phyloP scores from a whole-genome alignment of 2,113 vertebrate genomes.

The Mustelus asterias region DNA sequence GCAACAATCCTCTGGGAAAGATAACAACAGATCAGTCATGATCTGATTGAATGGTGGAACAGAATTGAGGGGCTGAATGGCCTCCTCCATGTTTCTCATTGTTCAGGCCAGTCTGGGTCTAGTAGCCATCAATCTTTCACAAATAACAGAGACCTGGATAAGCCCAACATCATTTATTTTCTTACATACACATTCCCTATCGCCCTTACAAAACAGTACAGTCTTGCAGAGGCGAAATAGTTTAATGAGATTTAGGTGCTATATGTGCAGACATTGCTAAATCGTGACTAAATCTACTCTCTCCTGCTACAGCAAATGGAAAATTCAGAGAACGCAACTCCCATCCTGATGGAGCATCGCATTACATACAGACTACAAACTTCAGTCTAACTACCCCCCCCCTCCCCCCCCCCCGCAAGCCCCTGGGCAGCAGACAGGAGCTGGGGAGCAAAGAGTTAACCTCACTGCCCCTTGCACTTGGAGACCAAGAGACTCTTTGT shows the following conservation, averaged over 20 bases:
- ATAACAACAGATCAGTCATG: neutral
- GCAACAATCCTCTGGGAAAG: neutral
- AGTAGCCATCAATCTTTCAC: neutral
- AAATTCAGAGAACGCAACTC: constrained; percentile 76
- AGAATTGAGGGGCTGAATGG: neutral
- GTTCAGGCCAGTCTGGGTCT: neutral
- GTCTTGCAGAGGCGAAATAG: constrained; percentile 89
- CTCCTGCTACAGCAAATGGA: constrained; percentile 76
- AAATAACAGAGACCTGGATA: neutral
- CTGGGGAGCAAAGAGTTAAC: constrained; percentile 24
- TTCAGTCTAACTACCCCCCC: constrained; percentile 43
- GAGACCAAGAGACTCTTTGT: constrained; percentile 91
- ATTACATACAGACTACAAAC: constrained; percentile 48
- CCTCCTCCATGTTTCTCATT: neutral
- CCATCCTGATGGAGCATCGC: constrained; percentile 66
- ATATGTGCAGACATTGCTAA: constrained; percentile 92
- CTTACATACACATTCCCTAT: neutral
- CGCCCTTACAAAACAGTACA: constrained; percentile 76
- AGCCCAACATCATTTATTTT: constrained; percentile 16
- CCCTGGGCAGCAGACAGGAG: neutral
- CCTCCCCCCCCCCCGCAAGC: constrained; percentile 41
- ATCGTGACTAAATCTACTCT: constrained; percentile 86
- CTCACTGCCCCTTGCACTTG: constrained; percentile 40
- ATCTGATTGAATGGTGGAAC: neutral
- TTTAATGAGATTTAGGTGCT: constrained; percentile 89